Base-by-base conservation (phyloP, 2,797 vertebrate genomes). In the Ispidina picta region DNA sequence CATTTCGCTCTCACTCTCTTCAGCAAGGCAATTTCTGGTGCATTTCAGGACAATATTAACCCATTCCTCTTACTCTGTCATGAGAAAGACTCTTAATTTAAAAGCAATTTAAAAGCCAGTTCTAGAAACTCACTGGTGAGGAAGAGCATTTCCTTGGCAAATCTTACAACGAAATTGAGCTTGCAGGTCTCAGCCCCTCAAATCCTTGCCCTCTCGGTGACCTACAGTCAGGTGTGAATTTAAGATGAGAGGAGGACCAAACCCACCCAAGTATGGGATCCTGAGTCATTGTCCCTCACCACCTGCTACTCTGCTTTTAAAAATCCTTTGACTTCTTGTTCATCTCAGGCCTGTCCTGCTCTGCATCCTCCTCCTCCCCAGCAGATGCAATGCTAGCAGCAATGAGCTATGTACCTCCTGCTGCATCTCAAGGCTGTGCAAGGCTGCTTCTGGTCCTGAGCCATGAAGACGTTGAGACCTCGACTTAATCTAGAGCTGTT, bases 21-120 rank as follows among this genome's bases (percentile, higher is more conserved):
- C 83, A 94, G 88, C 85, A 71, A 90, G 59, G 82, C 94, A 95
- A 92, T 95, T 96, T 95, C 88, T 96, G 91, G 95, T 96, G 92
- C 94, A 95, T 96, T 94, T 96, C 93, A 96, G 96, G 95, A 96
- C 96, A 97, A 48, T 75, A 90, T 95, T 94, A 96, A 96, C 96
- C 87, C 94, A 35, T 95, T 95, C 88, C 68, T 95, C 87, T 92
- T 94, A 69, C 72, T 88, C 68, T 49, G 65, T 49, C 74, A 71
- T 84, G 13, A 44, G 80, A 25, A 80, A 78, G 29, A 65, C 72
- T 92, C n/a, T n/a, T 64, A 44, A 88, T 77, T 81, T 79, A 69
- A 74, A 82, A 82, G 72, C 74, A 76, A 86, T 81, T 90, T 74
- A 49, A 52, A 94, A 88, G 39, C 75, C 51, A 7, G 10, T 88